Base-by-base conservation (phyloP, 2,113 vertebrate genomes). In the Motacilla tschutschensis region DNA sequence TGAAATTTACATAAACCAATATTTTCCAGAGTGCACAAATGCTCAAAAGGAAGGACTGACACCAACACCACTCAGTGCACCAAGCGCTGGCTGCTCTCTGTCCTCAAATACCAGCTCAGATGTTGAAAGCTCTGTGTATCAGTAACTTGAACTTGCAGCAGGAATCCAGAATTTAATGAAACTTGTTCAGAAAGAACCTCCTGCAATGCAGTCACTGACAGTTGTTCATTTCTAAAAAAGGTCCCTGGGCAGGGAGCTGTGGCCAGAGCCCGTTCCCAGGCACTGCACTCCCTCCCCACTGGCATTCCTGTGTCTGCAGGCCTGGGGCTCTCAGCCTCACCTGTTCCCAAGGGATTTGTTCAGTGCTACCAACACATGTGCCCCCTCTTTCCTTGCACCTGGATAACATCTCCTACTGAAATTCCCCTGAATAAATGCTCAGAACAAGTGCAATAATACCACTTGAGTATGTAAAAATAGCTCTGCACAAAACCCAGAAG, bases 261-360 rank as follows among this genome's bases (percentile, higher is more conserved):
- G 0, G 21, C 20, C 14, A 2, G 31, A 73, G 76, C 35, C 55
- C 0, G 0, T 77, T 91, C 76, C 79, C 93, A 93, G 81, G 65
- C n/a, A 0, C 43, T 12, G 47, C 1, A 1, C 1, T 20, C 26
- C 41, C 65, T 41, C 72, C 31, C 46, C 0, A 0, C 33, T 2
- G 4, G 10, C 47, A 58, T 58, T 25, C 36, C 19, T 51, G 5
- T 6, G 41, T 20, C 69, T 64, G 13, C 2, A 28, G 22, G 15
- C 29, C 48, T 1, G 9, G 28, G 59, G 64, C 51, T 76, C 79
- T 46, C 43, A 6, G 80, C 65, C 57, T 60, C 91, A 93, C 86
- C 94, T 93, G 86, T n/a, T 78, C 78, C 84, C 66, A 64, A 12
- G 5, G 2, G 33, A 78, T 59, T 78, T 67, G 62, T 40, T 62